Evolutionary conservation across 2,888 invertebrate species (phyloP).

Genomic region (Crioceris asparagi): DNA sequence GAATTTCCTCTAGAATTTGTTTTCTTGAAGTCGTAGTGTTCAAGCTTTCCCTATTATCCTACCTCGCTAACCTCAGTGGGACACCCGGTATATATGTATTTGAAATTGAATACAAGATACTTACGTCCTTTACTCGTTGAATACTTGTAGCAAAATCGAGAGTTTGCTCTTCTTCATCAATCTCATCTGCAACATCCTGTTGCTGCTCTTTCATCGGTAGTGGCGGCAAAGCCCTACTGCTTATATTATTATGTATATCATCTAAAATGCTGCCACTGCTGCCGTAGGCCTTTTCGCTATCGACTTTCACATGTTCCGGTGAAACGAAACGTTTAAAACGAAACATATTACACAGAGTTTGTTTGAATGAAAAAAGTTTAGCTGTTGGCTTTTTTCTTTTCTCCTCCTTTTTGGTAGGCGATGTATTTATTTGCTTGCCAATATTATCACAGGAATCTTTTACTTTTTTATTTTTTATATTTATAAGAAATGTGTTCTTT

Average conservation of each 20-base stretch:
- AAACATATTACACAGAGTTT: conserved; percentile 77
- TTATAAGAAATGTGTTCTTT: conserved; percentile 49
- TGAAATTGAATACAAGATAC: conserved; percentile 31
- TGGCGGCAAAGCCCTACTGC: conserved; percentile 56
- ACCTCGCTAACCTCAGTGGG: no score
- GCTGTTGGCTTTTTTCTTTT: conserved; percentile 38
- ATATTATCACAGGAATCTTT: conserved; percentile 37
- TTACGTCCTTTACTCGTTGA: conserved; percentile 87
- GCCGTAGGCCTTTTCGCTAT: conserved; percentile 14
- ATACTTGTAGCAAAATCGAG: conserved; percentile 86
- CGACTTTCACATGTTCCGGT: conserved; percentile 31
- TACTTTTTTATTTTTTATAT: conserved; percentile 50
- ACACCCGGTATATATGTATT: neutral
- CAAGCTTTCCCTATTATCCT: no score
- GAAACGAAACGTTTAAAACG: conserved; percentile 49
- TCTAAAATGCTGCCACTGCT: conserved; percentile 27
- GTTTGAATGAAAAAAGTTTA: conserved; percentile 61
- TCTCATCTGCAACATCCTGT: conserved; percentile 13
- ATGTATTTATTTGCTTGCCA: conserved; percentile 39
- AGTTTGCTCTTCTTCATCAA: conserved; percentile 32
- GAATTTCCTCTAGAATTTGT: no score
- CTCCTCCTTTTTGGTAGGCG: conserved; percentile 32
- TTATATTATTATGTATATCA: conserved; percentile 43
- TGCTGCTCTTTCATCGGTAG: conserved; percentile 39
- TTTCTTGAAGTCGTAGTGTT: no score